These are phyloP conservation scores for Oncopodura yosiiana DNA, from an alignment of 1,140 invertebrate species.

Conservation along the genomic window DNA sequence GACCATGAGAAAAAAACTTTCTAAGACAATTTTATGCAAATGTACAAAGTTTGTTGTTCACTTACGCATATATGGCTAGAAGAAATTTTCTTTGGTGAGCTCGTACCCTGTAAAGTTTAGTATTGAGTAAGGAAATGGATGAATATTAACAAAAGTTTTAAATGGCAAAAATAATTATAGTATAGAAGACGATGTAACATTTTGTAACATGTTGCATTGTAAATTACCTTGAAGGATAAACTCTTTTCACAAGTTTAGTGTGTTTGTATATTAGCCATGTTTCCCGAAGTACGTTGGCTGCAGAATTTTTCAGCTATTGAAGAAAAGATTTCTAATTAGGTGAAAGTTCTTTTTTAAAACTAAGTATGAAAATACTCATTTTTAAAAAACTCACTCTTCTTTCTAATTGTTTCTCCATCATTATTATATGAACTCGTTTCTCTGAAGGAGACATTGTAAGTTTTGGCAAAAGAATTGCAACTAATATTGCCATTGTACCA, in stretches of 20 bases:
- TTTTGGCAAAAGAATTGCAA: slow-evolving; percentile 53
- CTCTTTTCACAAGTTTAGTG: slow-evolving; percentile 93
- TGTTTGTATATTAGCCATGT: slow-evolving; percentile 99
- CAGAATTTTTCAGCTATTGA: slow-evolving; percentile 93
- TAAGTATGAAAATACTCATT: background rate
- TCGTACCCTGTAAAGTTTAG: slow-evolving; percentile 83
- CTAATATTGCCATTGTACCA: slow-evolving; percentile 54
- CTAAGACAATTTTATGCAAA: background rate
- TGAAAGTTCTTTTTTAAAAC: background rate
- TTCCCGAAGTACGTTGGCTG: slow-evolving; percentile 97
- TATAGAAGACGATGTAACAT: too few species aligned
- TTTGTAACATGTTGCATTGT: too few species aligned
- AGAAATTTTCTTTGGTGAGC: slow-evolving; percentile 99
- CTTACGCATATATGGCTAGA: slow-evolving; percentile 98
- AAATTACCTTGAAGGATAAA: slow-evolving; percentile 87
- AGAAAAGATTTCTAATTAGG: background rate
- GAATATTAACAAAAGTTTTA: too few species aligned
- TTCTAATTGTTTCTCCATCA: slow-evolving; percentile 56
- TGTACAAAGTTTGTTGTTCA: slow-evolving; percentile 37
- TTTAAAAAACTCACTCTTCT: slow-evolving; percentile 45
- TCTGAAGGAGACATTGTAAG: slow-evolving; percentile 53
- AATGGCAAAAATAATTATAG: too few species aligned
- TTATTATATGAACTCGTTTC: slow-evolving; percentile 57
- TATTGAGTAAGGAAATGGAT: too few species aligned
- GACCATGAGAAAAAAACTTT: background rate